These are phyloP conservation scores for Cetoscarus ocellatus DNA, from an alignment of 2,797 vertebrate species.

Conservation along the genomic window DNA sequence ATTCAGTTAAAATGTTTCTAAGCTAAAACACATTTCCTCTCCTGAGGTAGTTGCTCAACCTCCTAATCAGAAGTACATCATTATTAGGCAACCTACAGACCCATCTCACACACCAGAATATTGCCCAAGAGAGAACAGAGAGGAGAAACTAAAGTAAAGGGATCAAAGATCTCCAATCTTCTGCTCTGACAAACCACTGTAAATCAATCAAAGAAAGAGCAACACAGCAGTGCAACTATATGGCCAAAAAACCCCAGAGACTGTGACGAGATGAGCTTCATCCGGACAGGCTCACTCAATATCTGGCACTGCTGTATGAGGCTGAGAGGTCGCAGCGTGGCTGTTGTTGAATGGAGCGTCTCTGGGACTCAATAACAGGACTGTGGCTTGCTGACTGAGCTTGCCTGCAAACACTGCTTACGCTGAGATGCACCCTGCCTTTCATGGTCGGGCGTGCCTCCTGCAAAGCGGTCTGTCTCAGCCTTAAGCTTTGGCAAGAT, in stretches of 20 bases:
- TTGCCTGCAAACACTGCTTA: slow-evolving; percentile 56
- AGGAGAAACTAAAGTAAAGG: slow-evolving; percentile 44
- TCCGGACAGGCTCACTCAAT: slow-evolving; percentile 64
- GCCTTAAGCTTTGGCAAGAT: slow-evolving; percentile 19
- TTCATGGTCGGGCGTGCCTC: slow-evolving; percentile 44
- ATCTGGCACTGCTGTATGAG: slow-evolving; percentile 44
- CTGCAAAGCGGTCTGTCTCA: slow-evolving; percentile 48
- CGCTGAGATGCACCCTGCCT: slow-evolving; percentile 47
- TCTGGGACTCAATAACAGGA: slow-evolving; percentile 60
- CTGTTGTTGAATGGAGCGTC: slow-evolving; percentile 61
- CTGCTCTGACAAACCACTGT: slow-evolving; percentile 46
- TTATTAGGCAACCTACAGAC: slow-evolving; percentile 36
- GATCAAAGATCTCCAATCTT: slow-evolving; percentile 44
- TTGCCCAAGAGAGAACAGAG: slow-evolving; percentile 29
- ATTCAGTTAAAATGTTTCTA: neutral
- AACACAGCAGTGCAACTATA: slow-evolving; percentile 27
- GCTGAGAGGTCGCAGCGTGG: slow-evolving; percentile 66
- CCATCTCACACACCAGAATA: neutral
- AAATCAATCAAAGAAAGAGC: slow-evolving; percentile 66
- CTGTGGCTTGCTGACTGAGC: slow-evolving; percentile 52
- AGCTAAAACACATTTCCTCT: slow-evolving; percentile 23
- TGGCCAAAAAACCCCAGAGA: slow-evolving; percentile 38
- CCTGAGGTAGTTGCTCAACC: slow-evolving; percentile 14
- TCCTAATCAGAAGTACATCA: slow-evolving; percentile 42
- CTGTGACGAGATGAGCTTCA: slow-evolving; percentile 54